A percentile compares a stretch with the other conserved stretches of the same genome.
These are phyloP conservation scores for Lampropteryx suffumata DNA, from an alignment of 2,888 invertebrate species.

Conservation along the genomic window DNA sequence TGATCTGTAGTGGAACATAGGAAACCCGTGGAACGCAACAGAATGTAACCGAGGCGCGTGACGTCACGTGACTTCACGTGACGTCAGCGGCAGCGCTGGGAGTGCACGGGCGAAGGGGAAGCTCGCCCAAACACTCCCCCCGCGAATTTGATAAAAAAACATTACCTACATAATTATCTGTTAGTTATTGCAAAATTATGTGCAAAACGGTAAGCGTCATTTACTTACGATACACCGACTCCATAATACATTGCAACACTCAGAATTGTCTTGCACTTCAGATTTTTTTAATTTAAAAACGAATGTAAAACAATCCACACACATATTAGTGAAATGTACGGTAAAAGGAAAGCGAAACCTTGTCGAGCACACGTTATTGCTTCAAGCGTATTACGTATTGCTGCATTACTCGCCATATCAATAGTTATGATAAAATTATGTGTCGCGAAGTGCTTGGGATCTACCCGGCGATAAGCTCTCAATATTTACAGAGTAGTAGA, in stretches of 20 bases:
- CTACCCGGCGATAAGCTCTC: conserved; percentile 80
- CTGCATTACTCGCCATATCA: conserved; percentile 58
- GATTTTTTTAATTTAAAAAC: conserved; percentile 61
- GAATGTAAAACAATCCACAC: conserved; percentile 75
- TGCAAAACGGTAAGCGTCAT: conserved; percentile 80
- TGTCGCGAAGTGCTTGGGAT: conserved; percentile 77
- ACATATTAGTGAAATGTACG: conserved; percentile 72
- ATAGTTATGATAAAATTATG: conserved; percentile 63
- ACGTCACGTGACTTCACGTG: conserved; percentile 33
- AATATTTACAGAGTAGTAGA: conserved; percentile 80
- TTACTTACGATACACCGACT: conserved; percentile 76
- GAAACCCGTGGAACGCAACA: conserved; percentile 35
- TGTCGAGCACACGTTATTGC: conserved; percentile 76
- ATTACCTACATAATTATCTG: conserved; percentile 68
- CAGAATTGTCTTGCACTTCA: conserved; percentile 70
- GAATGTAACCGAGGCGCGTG: conserved; percentile 38
- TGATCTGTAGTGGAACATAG: conserved; percentile 24
- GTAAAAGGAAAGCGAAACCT: conserved; percentile 69
- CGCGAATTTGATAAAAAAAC: conserved; percentile 47
- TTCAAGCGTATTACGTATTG: conserved; percentile 75
- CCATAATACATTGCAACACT: conserved; percentile 71
- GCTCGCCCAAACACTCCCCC: conserved; percentile 53
- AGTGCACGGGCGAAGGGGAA: conserved; percentile 49
- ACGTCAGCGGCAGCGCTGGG: conserved; percentile 37
- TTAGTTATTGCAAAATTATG: conserved; percentile 80